A percentile compares a stretch with the other conserved stretches of the same genome.
phyloP scores from a whole-genome alignment of 2,888 invertebrate genomes.

The Lasius fuliginosus region DNA sequence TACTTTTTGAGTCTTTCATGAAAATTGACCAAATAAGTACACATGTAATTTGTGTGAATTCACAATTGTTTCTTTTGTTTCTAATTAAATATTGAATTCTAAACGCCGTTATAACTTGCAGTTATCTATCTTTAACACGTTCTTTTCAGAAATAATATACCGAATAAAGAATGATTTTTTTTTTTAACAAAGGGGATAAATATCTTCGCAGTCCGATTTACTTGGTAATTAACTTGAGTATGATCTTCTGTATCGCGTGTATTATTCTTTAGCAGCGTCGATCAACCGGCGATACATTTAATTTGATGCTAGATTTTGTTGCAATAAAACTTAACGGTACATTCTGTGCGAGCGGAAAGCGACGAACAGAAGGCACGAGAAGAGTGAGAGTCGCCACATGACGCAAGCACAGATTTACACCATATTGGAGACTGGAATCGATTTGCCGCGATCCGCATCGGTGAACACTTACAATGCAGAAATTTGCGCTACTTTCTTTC shows the following conservation, averaged over 20 bases:
- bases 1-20: background rate
- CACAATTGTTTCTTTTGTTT: conserved; percentile 3
- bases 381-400: conserved; percentile 58
- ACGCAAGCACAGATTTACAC: conserved; percentile 69
- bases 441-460: conserved; percentile 63
- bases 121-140: background rate
- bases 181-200: background rate
- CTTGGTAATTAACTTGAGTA: conserved; percentile 38
- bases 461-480: conserved; percentile 67
- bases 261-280: background rate
- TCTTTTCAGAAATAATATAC: conserved; percentile 9
- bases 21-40: conserved; percentile 18
- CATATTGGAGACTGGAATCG: conserved; percentile 70
- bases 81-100: conserved; percentile 13
- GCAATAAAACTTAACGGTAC: conserved; percentile 64
- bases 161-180: background rate
- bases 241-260: conserved; percentile 16
- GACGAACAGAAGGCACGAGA: conserved; percentile 57
- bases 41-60: background rate
- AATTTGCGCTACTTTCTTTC: conserved; percentile 69
- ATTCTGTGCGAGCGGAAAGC: conserved; percentile 45
- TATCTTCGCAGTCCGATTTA: conserved; percentile 14
- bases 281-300: conserved; percentile 54
- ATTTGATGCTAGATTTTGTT: conserved; percentile 62
- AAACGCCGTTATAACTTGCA: conserved; percentile 35